Evolutionary conservation across 2,888 invertebrate species (phyloP).

Genomic region (Tetrapedia diversipes): DNA sequence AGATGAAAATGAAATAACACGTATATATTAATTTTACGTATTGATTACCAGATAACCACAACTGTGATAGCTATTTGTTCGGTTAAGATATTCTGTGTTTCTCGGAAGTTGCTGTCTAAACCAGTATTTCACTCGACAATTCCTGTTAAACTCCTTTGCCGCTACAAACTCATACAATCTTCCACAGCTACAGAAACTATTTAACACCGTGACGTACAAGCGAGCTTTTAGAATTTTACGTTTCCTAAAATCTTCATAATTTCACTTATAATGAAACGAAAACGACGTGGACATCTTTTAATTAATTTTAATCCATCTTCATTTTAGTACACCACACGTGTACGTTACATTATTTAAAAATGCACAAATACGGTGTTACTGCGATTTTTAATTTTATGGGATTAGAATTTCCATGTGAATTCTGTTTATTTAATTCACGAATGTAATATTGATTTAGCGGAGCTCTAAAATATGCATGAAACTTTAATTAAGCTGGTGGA

Average conservation of each 20-base stretch:
- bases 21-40: too few species aligned
- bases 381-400: too few species aligned
- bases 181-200: neutral
- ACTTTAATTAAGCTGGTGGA: constrained; percentile 7
- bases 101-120: neutral
- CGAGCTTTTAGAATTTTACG: neutral
- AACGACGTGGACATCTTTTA: too few species aligned
- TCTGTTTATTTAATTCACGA: neutral
- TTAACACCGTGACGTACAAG: neutral
- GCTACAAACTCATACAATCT: neutral
- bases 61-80: too few species aligned
- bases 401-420: neutral
- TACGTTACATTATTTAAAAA: neutral
- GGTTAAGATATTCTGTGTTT: neutral
- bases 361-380: too few species aligned
- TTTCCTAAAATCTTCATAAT: too few species aligned
- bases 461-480: neutral
- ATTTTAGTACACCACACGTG: neutral
- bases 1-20: too few species aligned
- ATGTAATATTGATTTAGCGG: neutral
- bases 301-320: neutral
- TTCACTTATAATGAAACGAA: neutral
- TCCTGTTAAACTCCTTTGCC: neutral
- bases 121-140: neutral
- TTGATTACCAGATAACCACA: too few species aligned